Base-by-base conservation (phyloP, 2,888 invertebrate genomes). In the Oscheius onirici region DNA sequence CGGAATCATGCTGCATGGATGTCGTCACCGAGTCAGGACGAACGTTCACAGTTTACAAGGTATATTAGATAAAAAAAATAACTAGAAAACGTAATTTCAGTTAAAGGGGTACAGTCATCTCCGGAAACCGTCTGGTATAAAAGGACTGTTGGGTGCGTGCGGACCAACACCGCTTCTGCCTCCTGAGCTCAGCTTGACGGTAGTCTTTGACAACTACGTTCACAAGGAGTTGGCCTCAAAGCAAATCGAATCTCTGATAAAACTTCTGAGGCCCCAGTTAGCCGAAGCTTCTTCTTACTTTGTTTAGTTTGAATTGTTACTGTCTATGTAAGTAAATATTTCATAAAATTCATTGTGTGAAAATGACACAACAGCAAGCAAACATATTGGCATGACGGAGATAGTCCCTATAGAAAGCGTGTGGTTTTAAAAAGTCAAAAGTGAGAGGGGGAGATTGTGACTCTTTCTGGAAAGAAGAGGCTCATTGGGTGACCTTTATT, bases 291-390 rank as follows among this genome's bases (percentile, higher is more conserved):
- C 57, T 34, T 8, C 13, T 13, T 46, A 46, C 20, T 46, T 57
- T 15, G 40, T 28, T 40, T 41, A 17, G 13, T 40, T 58, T 34
- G 34, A 3, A 3, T 34, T 34, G 34, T 34, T 34, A 34, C 34
- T 6, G 34, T 34, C 8, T 34, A 6, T 34, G 8, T 34, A 34
- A 6, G 3, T 6, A 34, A 34, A 34, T 34, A 34, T 34, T 34
- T 34, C 34, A 34, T 34, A 34, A 22, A 51, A 58, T 58, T 58
- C 58, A 58, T 58, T 58, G 58, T 58, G 43, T 40, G 8, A 43
- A 41, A 58, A 58, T 58, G 58, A 58, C 58, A 58, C 58, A 40
- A 58, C 58, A 58, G 58, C 58, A 58, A 58, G 58, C 58, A 58
- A 58, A 58, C 41, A 41, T 41, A 58, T 58, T 58, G 58, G 41